Conservation (phyloP, 2,797 vertebrate species). For the Aldrovandia affinis region DNA sequence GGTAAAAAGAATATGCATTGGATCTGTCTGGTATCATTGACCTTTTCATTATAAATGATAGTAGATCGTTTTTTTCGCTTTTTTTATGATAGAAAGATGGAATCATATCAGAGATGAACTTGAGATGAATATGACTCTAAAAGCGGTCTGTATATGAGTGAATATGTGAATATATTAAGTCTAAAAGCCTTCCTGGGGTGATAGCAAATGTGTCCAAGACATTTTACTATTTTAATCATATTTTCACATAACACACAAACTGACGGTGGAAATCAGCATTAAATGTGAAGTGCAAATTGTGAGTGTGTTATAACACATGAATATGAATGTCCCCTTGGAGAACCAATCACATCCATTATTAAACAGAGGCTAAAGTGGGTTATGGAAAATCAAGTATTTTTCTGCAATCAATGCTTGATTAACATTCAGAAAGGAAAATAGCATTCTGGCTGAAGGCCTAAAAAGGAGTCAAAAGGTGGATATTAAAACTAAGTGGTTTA, state of each 20-base stretch:
- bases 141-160: no score
- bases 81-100: no score
- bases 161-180: no score
- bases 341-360: constrained; percentile 43
- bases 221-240: neutral
- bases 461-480: neutral
- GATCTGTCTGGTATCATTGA: neutral
- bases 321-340: constrained; percentile 29
- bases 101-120: no score
- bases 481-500: neutral
- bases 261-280: constrained; percentile 33
- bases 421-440: constrained; percentile 9
- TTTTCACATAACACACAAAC: neutral
- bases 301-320: constrained; percentile 8
- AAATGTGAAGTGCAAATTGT: constrained; percentile 34
- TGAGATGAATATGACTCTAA: no score
- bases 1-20: neutral
- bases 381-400: constrained; percentile 44
- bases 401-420: constrained; percentile 48
- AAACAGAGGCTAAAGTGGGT: constrained; percentile 44
- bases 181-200: neutral
- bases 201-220: neutral
- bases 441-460: neutral
- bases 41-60: neutral
- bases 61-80: neutral